Evolutionary conservation across 1,140 invertebrate genomes (phyloP).

Genomic region (Macrosteles quadrilineatus): DNA sequence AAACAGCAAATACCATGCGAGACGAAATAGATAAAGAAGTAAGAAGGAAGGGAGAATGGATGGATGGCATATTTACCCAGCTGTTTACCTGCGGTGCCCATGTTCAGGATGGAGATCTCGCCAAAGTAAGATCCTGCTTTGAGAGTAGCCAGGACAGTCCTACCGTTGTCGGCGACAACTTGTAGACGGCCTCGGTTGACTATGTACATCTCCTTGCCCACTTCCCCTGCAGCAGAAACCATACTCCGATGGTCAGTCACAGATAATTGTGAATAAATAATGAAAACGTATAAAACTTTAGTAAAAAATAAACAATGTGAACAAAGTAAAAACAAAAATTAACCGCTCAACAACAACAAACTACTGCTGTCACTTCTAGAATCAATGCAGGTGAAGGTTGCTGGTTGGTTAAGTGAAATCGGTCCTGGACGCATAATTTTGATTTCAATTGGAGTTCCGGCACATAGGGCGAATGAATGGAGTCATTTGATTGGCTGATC

Average conservation of each 20-base stretch:
- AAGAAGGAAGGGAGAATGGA: slow-evolving; percentile 31
- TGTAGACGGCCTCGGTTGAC: slow-evolving; percentile 94
- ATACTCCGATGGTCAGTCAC: slow-evolving; percentile 38
- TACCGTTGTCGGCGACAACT: slow-evolving; percentile 96
- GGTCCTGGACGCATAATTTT: too few species aligned
- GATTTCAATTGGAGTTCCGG: too few species aligned
- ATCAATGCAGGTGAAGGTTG: too few species aligned
- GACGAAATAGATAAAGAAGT: neutral
- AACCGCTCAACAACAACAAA: too few species aligned
- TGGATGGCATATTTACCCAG: slow-evolving; percentile 78
- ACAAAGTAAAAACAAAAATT: too few species aligned
- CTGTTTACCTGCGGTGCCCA: slow-evolving; percentile 98
- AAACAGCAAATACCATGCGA: neutral
- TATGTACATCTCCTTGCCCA: slow-evolving; percentile 99
- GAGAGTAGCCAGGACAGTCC: slow-evolving; percentile 93
- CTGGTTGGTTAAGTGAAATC: too few species aligned
- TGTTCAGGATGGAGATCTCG: slow-evolving; percentile 99
- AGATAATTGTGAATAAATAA: neutral
- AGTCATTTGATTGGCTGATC: too few species aligned
- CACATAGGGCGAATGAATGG: too few species aligned
- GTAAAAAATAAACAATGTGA: too few species aligned
- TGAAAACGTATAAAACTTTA: neutral
- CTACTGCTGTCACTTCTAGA: too few species aligned
- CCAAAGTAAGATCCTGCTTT: slow-evolving; percentile 99
- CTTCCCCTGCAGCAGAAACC: slow-evolving; percentile 81